phyloP scores from a whole-genome alignment of 2,888 invertebrate species.

The Polydrusus cervinus region DNA sequence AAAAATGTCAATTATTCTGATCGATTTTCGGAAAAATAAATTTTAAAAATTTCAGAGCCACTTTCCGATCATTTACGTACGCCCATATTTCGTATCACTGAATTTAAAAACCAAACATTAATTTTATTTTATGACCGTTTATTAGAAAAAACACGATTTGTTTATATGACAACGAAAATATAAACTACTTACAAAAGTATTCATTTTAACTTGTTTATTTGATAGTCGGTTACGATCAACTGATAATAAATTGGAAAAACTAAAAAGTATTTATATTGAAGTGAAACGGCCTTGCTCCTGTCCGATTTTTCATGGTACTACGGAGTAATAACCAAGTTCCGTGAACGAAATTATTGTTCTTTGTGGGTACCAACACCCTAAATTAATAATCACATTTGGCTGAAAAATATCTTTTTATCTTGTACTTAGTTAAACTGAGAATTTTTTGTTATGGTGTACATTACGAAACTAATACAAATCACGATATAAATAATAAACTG shows the following conservation, averaged over 20 bases:
- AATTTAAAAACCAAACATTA: no score
- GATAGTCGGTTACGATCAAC: conserved; percentile 16
- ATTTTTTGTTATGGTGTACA: not conserved
- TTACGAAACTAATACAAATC: no score
- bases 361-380: conserved; percentile 27
- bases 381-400: conserved; percentile 21
- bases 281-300: conserved; percentile 36
- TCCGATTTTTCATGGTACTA: conserved; percentile 42
- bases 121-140: no score
- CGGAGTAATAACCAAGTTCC: conserved; percentile 32
- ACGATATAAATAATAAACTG: no score
- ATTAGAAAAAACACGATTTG: not conserved
- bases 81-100: no score
- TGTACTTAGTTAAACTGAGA: conserved; percentile 9
- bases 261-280: conserved; percentile 34
- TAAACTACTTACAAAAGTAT: conserved; percentile 29
- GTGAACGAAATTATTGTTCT: conserved; percentile 30
- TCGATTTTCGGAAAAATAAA: no score
- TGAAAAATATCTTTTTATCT: conserved; percentile 6
- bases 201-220: conserved; percentile 30
- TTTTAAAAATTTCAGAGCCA: no score
- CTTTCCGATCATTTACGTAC: no score
- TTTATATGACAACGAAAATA: not conserved
- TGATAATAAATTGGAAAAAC: conserved; percentile 29
- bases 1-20: no score